Evolutionary conservation across 2,113 vertebrate species (phyloP).

Genomic region (Semnornis frantzii): DNA sequence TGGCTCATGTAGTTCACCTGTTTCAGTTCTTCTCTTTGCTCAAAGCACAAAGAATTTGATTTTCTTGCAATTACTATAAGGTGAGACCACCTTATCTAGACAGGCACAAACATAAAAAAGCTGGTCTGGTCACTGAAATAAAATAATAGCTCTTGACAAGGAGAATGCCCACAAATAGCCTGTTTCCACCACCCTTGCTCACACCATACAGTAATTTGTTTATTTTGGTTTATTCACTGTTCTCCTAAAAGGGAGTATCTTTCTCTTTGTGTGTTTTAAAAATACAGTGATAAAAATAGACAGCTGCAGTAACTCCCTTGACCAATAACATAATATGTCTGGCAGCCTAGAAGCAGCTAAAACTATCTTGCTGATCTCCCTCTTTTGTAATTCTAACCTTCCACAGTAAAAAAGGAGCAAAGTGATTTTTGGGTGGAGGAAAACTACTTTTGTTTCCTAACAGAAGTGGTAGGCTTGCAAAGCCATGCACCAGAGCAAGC

Average conservation of each 20-base stretch:
- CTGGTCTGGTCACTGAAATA: not conserved
- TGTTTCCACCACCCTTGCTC: not conserved
- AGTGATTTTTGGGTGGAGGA: not conserved
- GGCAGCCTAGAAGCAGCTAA: not conserved
- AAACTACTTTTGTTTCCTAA: not conserved
- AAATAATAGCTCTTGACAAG: conserved; percentile 7
- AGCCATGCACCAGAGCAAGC: not conserved
- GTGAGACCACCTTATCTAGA: not conserved
- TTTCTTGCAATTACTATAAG: not conserved
- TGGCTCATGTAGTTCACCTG: not conserved
- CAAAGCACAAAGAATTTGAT: not conserved
- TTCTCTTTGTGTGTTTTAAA: not conserved
- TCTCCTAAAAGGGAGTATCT: conserved; percentile 30
- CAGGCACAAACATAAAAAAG: not conserved
- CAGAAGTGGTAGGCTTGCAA: not conserved
- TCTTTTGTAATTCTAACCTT: not conserved
- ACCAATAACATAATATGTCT: not conserved
- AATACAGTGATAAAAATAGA: conserved; percentile 29
- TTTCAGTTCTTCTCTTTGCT: not conserved
- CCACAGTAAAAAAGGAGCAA: not conserved
- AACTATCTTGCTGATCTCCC: not conserved
- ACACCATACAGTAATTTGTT: conserved; percentile 6
- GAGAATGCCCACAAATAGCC: not conserved
- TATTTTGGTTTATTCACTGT: conserved; percentile 35
- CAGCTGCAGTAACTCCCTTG: not conserved